Conservation (phyloP, 2,888 invertebrate species). For the Heteromurus nitidus region DNA sequence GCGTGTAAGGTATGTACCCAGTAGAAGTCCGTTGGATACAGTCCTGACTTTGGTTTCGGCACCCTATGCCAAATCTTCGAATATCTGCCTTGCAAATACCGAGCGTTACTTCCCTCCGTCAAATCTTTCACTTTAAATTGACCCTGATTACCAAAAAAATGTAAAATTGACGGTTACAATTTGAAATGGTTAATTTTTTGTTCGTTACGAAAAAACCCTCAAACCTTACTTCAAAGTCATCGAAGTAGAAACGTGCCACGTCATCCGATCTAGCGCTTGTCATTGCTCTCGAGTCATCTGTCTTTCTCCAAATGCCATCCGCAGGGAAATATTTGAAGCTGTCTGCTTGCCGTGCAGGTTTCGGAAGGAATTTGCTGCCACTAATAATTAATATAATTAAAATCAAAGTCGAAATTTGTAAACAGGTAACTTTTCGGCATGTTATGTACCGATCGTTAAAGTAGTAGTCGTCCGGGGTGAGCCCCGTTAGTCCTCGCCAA, state of each 20-base stretch:
- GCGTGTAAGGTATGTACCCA: conserved; percentile 14
- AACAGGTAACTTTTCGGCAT: too few relatives aligned
- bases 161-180: too few relatives aligned
- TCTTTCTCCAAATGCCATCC: conserved; percentile 59
- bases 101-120: background rate
- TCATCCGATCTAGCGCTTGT: conserved; percentile 14
- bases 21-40: conserved; percentile 61
- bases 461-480: conserved; percentile 44
- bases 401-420: too few relatives aligned
- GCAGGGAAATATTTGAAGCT: conserved; percentile 45
- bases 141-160: too few relatives aligned
- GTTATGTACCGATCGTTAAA: conserved; percentile 25
- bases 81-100: conserved; percentile 41
- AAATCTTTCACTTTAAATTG: conserved; percentile 48
- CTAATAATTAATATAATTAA: too few relatives aligned
- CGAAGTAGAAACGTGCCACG: conserved; percentile 45
- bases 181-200: too few relatives aligned
- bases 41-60: conserved; percentile 43
- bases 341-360: conserved; percentile 55
- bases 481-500: conserved; percentile 54
- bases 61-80: conserved; percentile 52
- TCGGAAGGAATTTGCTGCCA: conserved; percentile 23
- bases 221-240: conserved; percentile 40
- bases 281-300: conserved; percentile 7
- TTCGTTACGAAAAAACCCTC: too few relatives aligned